A percentile compares a stretch with the other conserved stretches of the same genome.
phyloP scores from a whole-genome alignment of 1,140 invertebrate species.

The Zophobas morio region DNA sequence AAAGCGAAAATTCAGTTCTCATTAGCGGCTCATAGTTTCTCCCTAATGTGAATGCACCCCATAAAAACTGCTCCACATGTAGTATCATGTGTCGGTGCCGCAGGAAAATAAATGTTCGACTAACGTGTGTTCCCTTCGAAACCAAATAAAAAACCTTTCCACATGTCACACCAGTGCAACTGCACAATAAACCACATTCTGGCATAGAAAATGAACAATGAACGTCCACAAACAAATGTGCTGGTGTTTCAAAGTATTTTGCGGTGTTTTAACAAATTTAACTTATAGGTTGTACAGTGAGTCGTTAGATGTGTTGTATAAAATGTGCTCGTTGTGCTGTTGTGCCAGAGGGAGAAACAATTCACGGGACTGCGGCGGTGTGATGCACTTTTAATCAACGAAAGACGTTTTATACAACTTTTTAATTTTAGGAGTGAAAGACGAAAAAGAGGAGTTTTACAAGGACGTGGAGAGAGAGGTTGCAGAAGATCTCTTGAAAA shows the following conservation, averaged over 20 bases:
- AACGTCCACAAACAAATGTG: constrained; percentile 43
- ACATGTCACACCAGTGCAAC: constrained; percentile 16
- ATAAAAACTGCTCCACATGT: constrained; percentile 5
- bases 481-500: constrained; percentile 60
- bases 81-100: constrained; percentile 9
- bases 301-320: constrained; percentile 48
- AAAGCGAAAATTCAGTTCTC: too few species aligned
- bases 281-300: constrained; percentile 48
- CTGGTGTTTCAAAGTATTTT: constrained; percentile 58
- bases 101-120: constrained; percentile 17
- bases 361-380: neutral
- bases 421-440: constrained; percentile 50
- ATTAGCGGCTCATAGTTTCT: too few species aligned
- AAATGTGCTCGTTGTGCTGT: constrained; percentile 55
- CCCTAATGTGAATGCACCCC: neutral
- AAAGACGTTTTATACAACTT: neutral
- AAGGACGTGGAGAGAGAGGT: constrained; percentile 60
- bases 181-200: constrained; percentile 18
- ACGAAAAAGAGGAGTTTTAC: constrained; percentile 59
- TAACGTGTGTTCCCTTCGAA: neutral
- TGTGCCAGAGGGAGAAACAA: constrained; percentile 23
- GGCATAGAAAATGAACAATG: constrained; percentile 9
- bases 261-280: constrained; percentile 54
- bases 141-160: constrained; percentile 11
- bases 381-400: neutral